Conservation (phyloP, 2,888 invertebrate genomes). For the Lingula anatina region DNA sequence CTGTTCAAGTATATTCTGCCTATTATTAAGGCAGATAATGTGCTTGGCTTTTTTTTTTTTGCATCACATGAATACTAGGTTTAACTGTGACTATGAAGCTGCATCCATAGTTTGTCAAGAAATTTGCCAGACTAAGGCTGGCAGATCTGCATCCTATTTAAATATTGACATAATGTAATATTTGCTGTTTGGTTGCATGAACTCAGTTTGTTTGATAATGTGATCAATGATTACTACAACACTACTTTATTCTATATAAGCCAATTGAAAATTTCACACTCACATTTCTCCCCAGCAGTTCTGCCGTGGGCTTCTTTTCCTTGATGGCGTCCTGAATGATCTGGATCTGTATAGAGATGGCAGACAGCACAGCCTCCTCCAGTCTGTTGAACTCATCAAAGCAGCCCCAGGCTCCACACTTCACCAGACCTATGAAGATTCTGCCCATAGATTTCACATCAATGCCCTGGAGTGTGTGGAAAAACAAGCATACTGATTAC, state of each 20-base stretch:
- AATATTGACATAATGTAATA: no score
- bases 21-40: no score
- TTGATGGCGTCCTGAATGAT: slow-evolving; percentile 80
- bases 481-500: not conserved
- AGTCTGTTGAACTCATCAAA: slow-evolving; percentile 99
- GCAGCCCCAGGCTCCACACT: slow-evolving; percentile 85
- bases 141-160: no score
- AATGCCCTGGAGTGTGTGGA: slow-evolving; percentile 78
- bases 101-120: no score
- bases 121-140: no score
- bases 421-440: slow-evolving; percentile 86
- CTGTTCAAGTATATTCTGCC: no score
- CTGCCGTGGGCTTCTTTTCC: slow-evolving; percentile 55
- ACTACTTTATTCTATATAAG: not conserved
- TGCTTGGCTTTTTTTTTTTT: no score
- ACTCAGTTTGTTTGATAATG: no score
- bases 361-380: slow-evolving; percentile 87
- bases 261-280: slow-evolving; percentile 6
- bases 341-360: slow-evolving; percentile 90
- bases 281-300: slow-evolving; percentile 55
- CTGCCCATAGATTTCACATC: slow-evolving; percentile 92
- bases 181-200: no score
- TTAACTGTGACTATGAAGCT: no score
- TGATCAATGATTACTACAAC: no score
- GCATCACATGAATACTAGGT: no score